Conservation (phyloP, 2,113 vertebrate genomes). For the Andinoacara biseriatus region DNA sequence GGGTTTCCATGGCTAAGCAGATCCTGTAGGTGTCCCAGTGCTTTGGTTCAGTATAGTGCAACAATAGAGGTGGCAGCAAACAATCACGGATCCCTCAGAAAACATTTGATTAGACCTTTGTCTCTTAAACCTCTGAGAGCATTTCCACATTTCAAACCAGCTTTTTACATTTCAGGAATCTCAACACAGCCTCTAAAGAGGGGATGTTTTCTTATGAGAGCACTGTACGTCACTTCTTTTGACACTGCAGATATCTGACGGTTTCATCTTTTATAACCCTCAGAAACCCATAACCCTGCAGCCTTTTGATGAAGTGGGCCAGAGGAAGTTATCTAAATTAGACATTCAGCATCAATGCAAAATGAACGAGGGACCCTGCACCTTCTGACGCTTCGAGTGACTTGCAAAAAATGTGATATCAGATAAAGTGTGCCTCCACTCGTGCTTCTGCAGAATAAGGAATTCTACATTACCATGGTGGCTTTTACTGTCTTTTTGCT, state of each 20-base stretch:
- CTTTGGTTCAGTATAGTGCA: too few species aligned
- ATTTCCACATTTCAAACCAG: not conserved
- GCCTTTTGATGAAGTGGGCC: constrained; percentile 29
- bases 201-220: constrained; percentile 4
- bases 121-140: not conserved
- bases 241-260: constrained; percentile 11
- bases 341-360: constrained; percentile 15
- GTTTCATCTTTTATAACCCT: constrained; percentile 33
- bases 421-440: constrained; percentile 1
- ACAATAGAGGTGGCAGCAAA: too few species aligned
- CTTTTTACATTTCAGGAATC: not conserved
- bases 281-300: not conserved
- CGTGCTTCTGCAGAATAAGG: not conserved
- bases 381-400: not conserved
- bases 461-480: not conserved
- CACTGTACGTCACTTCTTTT: not conserved
- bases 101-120: too few species aligned
- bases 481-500: not conserved
- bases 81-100: not conserved
- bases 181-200: not conserved
- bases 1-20: too few species aligned
- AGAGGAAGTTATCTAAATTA: constrained; percentile 21
- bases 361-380: not conserved
- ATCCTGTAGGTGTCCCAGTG: too few species aligned
- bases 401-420: not conserved